Percentiles rank a stretch among this genome's conserved stretches.
These are phyloP conservation scores for Lipophrys pholis DNA, from an alignment of 2,113 vertebrate genomes.

Conservation along the genomic window DNA sequence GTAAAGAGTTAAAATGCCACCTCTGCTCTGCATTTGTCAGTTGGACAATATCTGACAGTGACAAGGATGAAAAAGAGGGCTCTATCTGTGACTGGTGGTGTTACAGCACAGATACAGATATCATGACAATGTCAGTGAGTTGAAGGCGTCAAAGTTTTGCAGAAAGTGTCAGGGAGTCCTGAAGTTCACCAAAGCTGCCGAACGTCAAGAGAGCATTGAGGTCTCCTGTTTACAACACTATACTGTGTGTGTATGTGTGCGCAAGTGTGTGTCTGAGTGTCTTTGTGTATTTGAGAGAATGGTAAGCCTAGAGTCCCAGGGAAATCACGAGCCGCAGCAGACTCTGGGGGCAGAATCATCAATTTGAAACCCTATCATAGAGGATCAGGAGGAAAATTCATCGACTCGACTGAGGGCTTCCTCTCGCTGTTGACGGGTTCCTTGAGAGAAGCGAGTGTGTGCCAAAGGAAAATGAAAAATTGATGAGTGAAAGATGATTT, in stretches of 20 bases:
- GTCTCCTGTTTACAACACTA: no score
- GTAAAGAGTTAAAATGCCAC: conserved; percentile 3
- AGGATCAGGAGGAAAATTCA: conserved; percentile 70
- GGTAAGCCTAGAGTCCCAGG: conserved; percentile 81
- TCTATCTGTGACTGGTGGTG: conserved; percentile 39
- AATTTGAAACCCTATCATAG: conserved; percentile 81
- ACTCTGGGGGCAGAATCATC: conserved; percentile 74
- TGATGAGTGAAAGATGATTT: conserved; percentile 74
- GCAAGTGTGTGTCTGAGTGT: not conserved
- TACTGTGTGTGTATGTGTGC: no score
- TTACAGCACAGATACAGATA: conserved; percentile 33
- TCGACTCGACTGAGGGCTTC: conserved; percentile 72
- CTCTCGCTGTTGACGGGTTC: conserved; percentile 30
- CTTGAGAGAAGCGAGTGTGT: conserved; percentile 38
- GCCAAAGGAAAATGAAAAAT: conserved; percentile 68
- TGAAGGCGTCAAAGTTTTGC: conserved; percentile 23
- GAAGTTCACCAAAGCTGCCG: conserved; percentile 11
- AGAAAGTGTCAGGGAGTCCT: conserved; percentile 16
- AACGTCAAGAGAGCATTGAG: not conserved
- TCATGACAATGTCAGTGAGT: conserved; percentile 45
- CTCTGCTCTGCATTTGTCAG: conserved; percentile 19
- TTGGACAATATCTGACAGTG: not conserved
- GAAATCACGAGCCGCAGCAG: conserved; percentile 66
- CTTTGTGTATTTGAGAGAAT: conserved; percentile 38
- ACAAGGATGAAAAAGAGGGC: conserved; percentile 11